Percentiles rank a stretch among this genome's conserved stretches.
Conservation (phyloP, 2,888 invertebrate genomes). For the Stenoptilia bipunctidactyla region DNA sequence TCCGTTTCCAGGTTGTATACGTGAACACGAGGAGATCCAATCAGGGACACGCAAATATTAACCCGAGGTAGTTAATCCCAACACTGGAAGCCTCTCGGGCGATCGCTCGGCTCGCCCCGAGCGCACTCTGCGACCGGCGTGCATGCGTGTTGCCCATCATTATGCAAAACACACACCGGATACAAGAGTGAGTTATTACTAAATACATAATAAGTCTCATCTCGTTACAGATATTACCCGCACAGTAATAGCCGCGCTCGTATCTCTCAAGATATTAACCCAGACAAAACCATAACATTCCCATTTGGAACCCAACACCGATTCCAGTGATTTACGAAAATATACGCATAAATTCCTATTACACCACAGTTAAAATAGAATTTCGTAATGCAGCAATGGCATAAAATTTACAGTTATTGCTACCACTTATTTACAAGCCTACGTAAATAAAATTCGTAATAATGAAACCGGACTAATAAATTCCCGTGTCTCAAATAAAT, state of each 20-base stretch:
- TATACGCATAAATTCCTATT: slow-evolving; percentile 58
- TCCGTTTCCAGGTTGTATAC: too few species aligned
- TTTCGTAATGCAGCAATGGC: slow-evolving; percentile 36
- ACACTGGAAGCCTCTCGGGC: slow-evolving; percentile 28
- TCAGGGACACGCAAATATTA: slow-evolving; percentile 27
- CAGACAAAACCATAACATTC: neutral
- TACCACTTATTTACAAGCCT: slow-evolving; percentile 19
- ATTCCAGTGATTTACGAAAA: slow-evolving; percentile 47
- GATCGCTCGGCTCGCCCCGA: slow-evolving; percentile 21
- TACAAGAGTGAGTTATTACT: slow-evolving; percentile 36
- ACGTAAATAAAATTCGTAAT: neutral
- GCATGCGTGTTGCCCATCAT: slow-evolving; percentile 37
- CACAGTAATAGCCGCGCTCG: slow-evolving; percentile 3
- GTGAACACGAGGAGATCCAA: slow-evolving; percentile 11
- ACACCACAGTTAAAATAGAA: slow-evolving; percentile 46
- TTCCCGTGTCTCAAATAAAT: neutral
- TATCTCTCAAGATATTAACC: slow-evolving; percentile 2
- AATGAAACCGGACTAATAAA: neutral
- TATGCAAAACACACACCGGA: slow-evolving; percentile 54
- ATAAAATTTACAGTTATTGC: slow-evolving; percentile 43
- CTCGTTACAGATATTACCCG: slow-evolving; percentile 24
- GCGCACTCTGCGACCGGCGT: slow-evolving; percentile 25
- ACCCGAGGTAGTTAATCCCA: slow-evolving; percentile 25
- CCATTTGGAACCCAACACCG: slow-evolving; percentile 19
- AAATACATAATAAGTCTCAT: slow-evolving; percentile 39